phyloP scores from a whole-genome alignment of 2,888 invertebrate species.

The Microplitis deprimator region DNA sequence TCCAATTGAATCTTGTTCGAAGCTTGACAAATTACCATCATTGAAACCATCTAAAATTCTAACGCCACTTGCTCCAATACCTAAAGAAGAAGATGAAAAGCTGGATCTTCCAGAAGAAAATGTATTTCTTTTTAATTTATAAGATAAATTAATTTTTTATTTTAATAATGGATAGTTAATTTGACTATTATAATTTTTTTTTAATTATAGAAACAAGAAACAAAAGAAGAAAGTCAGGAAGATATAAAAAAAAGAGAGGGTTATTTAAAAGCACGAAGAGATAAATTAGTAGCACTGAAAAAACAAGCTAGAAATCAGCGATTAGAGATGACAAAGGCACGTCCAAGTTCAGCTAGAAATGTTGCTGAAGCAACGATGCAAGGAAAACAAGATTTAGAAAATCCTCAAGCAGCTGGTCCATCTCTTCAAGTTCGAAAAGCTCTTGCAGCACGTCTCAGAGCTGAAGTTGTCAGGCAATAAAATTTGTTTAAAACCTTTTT shows the following conservation, averaged over 20 bases:
- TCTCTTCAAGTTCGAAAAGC: conserved; percentile 85
- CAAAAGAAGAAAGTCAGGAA: conserved; percentile 63
- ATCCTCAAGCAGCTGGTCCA: conserved; percentile 62
- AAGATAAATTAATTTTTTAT: background rate
- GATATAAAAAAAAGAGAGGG: conserved; percentile 86
- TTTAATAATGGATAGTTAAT: background rate
- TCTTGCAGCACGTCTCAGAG: conserved; percentile 86
- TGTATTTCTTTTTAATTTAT: background rate
- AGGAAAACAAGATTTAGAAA: conserved; percentile 60
- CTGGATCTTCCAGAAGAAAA: conserved; percentile 54
- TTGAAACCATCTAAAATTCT: conserved; percentile 24
- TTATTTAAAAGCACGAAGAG: conserved; percentile 90
- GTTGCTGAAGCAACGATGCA: conserved; percentile 66
- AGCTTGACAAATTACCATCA: background rate
- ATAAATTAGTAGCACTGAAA: conserved; percentile 91
- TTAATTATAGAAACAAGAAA: conserved; percentile 14
- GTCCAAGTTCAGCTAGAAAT: conserved; percentile 66
- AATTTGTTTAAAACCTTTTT: conserved; percentile 29
- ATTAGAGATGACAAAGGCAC: conserved; percentile 76
- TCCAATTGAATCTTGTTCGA: conserved; percentile 16
- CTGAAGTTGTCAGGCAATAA: conserved; percentile 83
- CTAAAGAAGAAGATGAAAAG: conserved; percentile 56
- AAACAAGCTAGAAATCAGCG: conserved; percentile 88
- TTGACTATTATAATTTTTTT: background rate
- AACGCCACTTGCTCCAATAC: conserved; percentile 45